Evolutionary conservation across 2,888 invertebrate genomes (phyloP).

Genomic region (Drosophila macrospina): DNA sequence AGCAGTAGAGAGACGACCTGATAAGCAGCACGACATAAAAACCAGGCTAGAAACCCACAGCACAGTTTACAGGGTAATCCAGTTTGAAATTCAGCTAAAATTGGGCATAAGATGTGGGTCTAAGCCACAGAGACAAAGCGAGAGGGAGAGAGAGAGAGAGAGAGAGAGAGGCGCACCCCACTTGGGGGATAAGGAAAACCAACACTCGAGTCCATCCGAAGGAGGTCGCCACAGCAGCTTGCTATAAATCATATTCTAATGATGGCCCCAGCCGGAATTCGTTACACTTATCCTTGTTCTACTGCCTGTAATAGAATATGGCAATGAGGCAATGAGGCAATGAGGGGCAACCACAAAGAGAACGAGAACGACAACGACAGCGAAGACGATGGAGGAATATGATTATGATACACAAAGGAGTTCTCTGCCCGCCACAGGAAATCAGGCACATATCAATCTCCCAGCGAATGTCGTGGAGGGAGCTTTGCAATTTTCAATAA

Average conservation of each 20-base stretch:
- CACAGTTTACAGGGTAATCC: conserved; percentile 15
- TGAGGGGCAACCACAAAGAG: no score
- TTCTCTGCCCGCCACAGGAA: conserved; percentile 41
- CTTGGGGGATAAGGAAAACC: conserved; percentile 20
- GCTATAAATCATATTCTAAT: conserved; percentile 81
- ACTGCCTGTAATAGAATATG: conserved; percentile 63
- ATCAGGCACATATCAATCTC: conserved; percentile 67
- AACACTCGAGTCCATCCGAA: conserved; percentile 51
- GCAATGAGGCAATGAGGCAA: no score
- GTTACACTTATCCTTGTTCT: conserved; percentile 39
- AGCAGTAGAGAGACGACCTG: conserved; percentile 4
- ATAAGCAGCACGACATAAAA: conserved; percentile 13
- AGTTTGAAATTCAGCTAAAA: conserved; percentile 40
- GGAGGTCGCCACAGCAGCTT: conserved; percentile 38
- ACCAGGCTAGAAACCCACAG: conserved; percentile 1
- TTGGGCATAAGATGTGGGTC: conserved; percentile 45
- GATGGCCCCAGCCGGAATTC: conserved; percentile 70
- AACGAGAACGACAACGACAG: conserved; percentile 21
- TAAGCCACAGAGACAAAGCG: conserved; percentile 29
- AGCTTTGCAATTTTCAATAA: conserved; percentile 41
- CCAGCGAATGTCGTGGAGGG: conserved; percentile 12
- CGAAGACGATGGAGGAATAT: conserved; percentile 10
- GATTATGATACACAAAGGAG: conserved; percentile 49
- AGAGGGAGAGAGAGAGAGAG: not conserved
- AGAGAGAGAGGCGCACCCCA: not conserved